phyloP scores from a whole-genome alignment of 2,888 invertebrate species.

The Hirtodrosophila alboralis region DNA sequence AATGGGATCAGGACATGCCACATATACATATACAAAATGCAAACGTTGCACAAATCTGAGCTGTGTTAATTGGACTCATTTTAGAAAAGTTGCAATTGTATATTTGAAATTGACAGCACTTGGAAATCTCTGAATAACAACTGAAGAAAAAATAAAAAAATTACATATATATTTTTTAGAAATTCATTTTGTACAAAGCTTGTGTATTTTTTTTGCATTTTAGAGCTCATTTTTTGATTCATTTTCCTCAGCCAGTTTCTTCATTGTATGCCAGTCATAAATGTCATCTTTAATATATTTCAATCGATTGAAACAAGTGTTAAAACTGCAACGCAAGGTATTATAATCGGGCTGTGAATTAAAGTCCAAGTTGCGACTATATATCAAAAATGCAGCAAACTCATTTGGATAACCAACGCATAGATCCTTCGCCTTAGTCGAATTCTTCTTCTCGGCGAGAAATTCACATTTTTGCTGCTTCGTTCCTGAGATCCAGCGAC shows the following conservation, averaged over 20 bases:
- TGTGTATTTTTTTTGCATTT: too few relatives aligned
- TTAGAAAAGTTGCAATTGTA: slow-evolving; percentile 66
- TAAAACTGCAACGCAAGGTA: slow-evolving; percentile 20
- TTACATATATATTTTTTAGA: too few relatives aligned
- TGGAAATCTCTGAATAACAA: slow-evolving; percentile 53
- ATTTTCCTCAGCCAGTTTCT: neutral
- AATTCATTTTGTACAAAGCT: too few relatives aligned
- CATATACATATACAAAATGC: slow-evolving; percentile 39
- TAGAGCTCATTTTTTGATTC: too few relatives aligned
- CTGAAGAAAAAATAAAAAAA: slow-evolving; percentile 21
- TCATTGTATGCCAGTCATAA: slow-evolving; percentile 40
- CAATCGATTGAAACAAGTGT: slow-evolving; percentile 8
- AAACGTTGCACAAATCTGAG: slow-evolving; percentile 76
- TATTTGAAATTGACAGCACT: slow-evolving; percentile 67
- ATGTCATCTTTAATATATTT: slow-evolving; percentile 10
- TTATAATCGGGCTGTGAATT: slow-evolving; percentile 34
- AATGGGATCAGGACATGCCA: slow-evolving; percentile 16
- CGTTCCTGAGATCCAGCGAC: neutral
- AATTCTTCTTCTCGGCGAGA: slow-evolving; percentile 46
- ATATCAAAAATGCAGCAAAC: slow-evolving; percentile 32
- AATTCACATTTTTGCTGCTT: slow-evolving; percentile 31
- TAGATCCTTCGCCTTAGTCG: slow-evolving; percentile 17
- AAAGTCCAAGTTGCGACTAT: slow-evolving; percentile 33
- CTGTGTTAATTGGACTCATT: slow-evolving; percentile 76
- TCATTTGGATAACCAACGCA: slow-evolving; percentile 46